Percentiles rank a stretch among this genome's conserved stretches.
Conservation (phyloP, 2,113 vertebrate genomes). For the Engystomops pustulosus region DNA sequence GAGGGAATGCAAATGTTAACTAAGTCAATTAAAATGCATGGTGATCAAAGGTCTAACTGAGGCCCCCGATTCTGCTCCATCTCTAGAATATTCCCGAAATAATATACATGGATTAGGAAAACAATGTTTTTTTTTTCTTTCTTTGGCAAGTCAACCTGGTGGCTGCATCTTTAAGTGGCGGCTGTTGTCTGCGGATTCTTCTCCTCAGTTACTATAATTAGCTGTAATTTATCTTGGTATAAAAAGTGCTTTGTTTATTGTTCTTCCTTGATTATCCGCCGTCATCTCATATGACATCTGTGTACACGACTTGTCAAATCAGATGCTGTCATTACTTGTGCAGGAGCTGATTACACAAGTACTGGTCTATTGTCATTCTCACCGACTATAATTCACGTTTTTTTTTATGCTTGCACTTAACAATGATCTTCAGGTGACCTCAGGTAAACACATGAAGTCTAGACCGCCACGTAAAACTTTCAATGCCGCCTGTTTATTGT, state of each 20-base stretch:
- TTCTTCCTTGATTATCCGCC: conserved; percentile 54
- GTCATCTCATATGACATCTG: conserved; percentile 53
- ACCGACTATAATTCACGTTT: not conserved
- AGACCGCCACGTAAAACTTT: not conserved
- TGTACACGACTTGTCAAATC: conserved; percentile 59
- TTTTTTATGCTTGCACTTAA: not conserved
- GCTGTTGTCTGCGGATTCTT: not conserved
- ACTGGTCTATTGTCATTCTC: conserved; percentile 33
- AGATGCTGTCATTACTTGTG: conserved; percentile 31
- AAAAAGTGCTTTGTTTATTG: conserved; percentile 49
- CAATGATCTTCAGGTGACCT: conserved; percentile 49
- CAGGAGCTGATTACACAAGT: conserved; percentile 53
- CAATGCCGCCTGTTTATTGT: not conserved
- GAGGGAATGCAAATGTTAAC: conserved; percentile 51
- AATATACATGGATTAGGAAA: not conserved
- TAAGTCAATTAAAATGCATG: conserved; percentile 50
- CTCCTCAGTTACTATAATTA: conserved; percentile 45
- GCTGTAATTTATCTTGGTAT: conserved; percentile 49
- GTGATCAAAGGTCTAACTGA: not conserved
- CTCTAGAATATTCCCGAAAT: not conserved
- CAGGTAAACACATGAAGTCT: not conserved
- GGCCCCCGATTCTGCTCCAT: too few relatives aligned
- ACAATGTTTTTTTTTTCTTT: not conserved
- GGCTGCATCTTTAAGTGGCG: conserved; percentile 21
- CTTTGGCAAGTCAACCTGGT: not conserved